These are phyloP conservation scores for Geothlypis trichas DNA, from an alignment of 2,113 vertebrate genomes.

Conservation along the genomic window DNA sequence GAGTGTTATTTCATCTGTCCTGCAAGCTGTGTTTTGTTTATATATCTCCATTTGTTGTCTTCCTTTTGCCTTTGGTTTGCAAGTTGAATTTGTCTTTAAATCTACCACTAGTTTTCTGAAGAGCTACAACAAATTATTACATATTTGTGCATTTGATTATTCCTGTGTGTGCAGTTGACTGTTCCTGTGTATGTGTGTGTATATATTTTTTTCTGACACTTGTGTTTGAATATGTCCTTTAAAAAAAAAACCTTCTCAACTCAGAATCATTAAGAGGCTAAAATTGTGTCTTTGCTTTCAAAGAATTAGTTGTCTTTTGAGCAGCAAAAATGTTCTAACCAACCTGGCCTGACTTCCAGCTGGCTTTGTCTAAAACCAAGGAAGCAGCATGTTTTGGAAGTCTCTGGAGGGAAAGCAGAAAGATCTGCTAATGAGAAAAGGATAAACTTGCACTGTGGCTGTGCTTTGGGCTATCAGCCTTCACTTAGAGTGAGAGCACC, in stretches of 20 bases:
- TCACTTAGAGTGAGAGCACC: fast-evolving
- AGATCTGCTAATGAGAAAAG: background rate
- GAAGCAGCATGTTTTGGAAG: background rate
- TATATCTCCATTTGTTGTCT: background rate
- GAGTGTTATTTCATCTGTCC: slow-evolving; percentile 29
- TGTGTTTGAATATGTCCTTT: background rate
- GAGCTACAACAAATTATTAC: background rate
- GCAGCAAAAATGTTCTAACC: background rate
- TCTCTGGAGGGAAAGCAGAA: background rate
- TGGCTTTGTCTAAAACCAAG: background rate
- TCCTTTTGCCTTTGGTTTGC: background rate
- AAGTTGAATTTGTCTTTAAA: background rate
- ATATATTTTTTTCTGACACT: background rate
- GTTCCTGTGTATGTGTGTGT: background rate
- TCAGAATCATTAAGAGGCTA: background rate
- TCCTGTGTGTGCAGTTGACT: background rate
- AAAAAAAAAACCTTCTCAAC: background rate
- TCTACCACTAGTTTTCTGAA: background rate
- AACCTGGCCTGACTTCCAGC: background rate
- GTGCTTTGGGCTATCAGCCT: background rate
- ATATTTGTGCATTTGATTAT: background rate
- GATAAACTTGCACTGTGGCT: background rate
- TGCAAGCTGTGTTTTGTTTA: slow-evolving; percentile 43
- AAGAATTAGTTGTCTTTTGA: background rate
- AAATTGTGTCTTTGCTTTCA: background rate